Percentiles rank a stretch among this genome's conserved stretches.
Evolutionary conservation across 2,888 invertebrate genomes (phyloP).

Genomic region (Zygaena filipendulae): DNA sequence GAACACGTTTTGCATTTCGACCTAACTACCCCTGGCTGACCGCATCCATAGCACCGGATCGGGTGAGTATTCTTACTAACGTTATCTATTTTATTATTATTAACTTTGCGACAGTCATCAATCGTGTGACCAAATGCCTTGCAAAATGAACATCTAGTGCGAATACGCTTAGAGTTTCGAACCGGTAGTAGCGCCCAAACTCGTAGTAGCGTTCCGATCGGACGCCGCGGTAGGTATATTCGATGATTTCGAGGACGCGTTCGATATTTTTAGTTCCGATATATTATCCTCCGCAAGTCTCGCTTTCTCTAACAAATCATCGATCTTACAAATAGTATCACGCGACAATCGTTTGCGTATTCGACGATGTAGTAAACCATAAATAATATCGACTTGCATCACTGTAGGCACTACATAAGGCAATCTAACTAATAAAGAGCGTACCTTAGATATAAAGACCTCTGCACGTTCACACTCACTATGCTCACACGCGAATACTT

Average conservation of each 20-base stretch:
- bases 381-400: constrained; percentile 15
- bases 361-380: constrained; percentile 14
- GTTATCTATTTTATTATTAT: too few species aligned
- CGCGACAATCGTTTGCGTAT: constrained; percentile 13
- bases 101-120: too few species aligned
- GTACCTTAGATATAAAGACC: constrained; percentile 3
- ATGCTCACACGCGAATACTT: constrained; percentile 5
- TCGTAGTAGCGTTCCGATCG: too few species aligned
- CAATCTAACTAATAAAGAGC: constrained; percentile 2
- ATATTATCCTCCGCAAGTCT: constrained; percentile 9
- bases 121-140: too few species aligned
- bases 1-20: constrained; percentile 7
- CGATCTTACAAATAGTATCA: constrained; percentile 4
- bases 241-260: too few species aligned
- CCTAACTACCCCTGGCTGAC: constrained; percentile 3
- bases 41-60: constrained; percentile 9
- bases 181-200: too few species aligned
- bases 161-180: too few species aligned
- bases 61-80: too few species aligned
- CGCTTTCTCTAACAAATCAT: constrained; percentile 9
- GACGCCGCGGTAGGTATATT: too few species aligned
- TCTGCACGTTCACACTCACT: constrained; percentile 4
- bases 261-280: too few species aligned
- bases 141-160: too few species aligned
- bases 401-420: background rate